Evolutionary conservation across 2,113 vertebrate genomes (phyloP).

Genomic region (Lasiurus borealis): DNA sequence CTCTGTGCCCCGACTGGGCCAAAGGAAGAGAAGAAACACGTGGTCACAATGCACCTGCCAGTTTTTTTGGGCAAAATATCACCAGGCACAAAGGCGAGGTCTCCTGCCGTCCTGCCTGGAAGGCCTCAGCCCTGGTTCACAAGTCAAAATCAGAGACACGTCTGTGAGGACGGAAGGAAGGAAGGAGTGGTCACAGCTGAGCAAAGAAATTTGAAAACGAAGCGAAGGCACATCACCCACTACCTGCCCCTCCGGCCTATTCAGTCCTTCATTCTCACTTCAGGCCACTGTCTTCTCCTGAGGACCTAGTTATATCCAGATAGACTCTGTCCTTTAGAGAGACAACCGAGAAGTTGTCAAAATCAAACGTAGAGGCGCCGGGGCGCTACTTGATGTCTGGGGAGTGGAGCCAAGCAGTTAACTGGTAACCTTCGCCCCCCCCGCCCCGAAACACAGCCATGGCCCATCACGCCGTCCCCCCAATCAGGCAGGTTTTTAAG

Average conservation of each 20-base stretch:
- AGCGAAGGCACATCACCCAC: background rate
- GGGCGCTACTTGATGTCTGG: background rate
- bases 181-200: background rate
- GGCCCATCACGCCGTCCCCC: background rate
- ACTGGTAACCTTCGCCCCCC: background rate
- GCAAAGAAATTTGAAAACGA: background rate
- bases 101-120: background rate
- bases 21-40: slow-evolving; percentile 47
- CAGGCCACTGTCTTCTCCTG: no score
- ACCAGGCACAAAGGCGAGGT: background rate
- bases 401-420: background rate
- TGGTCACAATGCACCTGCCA: background rate
- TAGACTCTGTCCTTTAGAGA: no score
- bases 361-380: no score
- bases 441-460: background rate
- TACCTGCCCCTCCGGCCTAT: accelerated
- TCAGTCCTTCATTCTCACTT: no score
- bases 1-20: background rate
- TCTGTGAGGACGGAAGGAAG: background rate
- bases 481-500: background rate
- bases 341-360: no score
- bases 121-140: background rate
- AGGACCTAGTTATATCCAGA: no score
- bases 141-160: background rate
- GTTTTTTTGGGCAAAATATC: slow-evolving; percentile 49